Evolutionary conservation across 2,113 vertebrate genomes (phyloP).

Genomic region (Phainopepla nitens): DNA sequence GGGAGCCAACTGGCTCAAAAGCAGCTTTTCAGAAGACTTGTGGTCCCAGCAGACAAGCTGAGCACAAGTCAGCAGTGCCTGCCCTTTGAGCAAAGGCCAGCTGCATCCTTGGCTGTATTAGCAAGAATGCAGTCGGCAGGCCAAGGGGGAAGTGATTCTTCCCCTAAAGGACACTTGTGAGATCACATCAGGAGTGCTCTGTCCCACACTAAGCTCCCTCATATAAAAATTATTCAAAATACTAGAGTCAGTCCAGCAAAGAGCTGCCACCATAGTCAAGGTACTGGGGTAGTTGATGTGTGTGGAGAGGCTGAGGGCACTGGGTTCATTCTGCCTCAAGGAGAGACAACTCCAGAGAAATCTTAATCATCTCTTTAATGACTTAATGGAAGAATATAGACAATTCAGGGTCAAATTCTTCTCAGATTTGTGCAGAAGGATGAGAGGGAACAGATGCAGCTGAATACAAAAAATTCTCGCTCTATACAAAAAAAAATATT

Average conservation of each 20-base stretch:
- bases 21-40: background rate
- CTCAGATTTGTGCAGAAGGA: background rate
- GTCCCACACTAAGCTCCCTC: background rate
- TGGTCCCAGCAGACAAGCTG: accelerated
- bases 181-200: background rate
- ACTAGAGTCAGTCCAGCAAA: background rate
- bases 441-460: background rate
- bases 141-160: background rate
- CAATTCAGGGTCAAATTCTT: background rate
- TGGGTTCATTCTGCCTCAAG: background rate
- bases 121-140: background rate
- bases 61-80: background rate
- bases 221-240: background rate
- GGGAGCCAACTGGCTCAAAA: background rate
- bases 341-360: background rate
- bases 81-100: background rate
- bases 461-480: background rate
- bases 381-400: background rate
- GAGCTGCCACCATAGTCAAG: background rate
- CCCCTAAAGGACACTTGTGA: background rate
- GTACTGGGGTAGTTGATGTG: background rate
- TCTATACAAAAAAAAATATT: accelerated
- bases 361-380: background rate
- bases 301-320: background rate
- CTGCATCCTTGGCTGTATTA: background rate